Conservation (phyloP, 2,888 invertebrate species). For the Copidosoma aretas region DNA sequence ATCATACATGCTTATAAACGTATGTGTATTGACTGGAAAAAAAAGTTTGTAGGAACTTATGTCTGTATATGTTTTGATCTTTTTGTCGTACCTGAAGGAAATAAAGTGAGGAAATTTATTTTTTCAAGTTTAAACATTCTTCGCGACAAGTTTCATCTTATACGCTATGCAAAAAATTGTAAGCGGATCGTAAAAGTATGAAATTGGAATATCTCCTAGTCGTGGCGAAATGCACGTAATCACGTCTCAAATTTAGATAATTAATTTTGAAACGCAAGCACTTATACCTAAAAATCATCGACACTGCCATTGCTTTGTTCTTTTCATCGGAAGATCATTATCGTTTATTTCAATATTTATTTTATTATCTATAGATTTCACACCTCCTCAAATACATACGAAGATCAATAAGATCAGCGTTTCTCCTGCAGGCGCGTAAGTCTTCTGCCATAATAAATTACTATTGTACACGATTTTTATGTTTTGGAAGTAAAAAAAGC, state of each 20-base stretch:
- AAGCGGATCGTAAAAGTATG: too few relatives aligned
- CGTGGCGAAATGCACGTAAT: too few relatives aligned
- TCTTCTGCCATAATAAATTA: slow-evolving; percentile 22
- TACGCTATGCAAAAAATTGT: too few relatives aligned
- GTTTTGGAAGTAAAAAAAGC: slow-evolving; percentile 33
- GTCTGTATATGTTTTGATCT: slow-evolving; percentile 9
- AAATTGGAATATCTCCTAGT: too few relatives aligned
- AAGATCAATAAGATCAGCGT: background rate
- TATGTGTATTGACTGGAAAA: slow-evolving; percentile 25
- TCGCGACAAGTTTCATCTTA: too few relatives aligned
- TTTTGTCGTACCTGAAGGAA: slow-evolving; percentile 23
- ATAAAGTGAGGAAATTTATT: too few relatives aligned
- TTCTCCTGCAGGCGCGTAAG: slow-evolving; percentile 7
- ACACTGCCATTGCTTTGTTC: too few relatives aligned
- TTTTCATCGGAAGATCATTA: background rate
- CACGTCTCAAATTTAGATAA: too few relatives aligned
- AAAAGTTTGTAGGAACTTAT: slow-evolving; percentile 37
- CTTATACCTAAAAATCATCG: too few relatives aligned
- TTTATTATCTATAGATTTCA: background rate
- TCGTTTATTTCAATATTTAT: background rate
- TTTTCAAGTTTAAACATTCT: too few relatives aligned
- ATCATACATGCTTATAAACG: slow-evolving; percentile 12
- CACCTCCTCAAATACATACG: background rate
- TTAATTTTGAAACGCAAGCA: too few relatives aligned
- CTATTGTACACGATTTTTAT: slow-evolving; percentile 34